Base-by-base conservation (phyloP, 30 jellyfish, hydroid and myxozoan genomes). In the Chironex yamaguchii region DNA sequence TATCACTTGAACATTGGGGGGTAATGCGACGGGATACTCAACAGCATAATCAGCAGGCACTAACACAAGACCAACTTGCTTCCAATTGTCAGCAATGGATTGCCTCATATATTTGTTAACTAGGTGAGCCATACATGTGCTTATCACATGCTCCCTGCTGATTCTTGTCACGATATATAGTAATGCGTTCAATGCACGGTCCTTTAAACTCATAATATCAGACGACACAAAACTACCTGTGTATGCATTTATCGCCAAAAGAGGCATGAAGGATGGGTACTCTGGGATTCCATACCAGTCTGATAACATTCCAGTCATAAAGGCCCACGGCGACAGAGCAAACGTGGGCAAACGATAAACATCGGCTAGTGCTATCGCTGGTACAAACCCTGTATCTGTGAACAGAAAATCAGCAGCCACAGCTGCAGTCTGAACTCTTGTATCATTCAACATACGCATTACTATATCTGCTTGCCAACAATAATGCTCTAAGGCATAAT, bases 41-140 rank as follows among this genome's bases (percentile, higher is more conserved):
- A 84, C 62, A 0, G 89, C 34, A 31, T 49, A 71, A 36, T 84
- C 94, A 64, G 70, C 70, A 20, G 94, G 94, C 2, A 84, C 33
- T 34, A 84, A 33, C 1, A 70, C 42, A n/a, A 84, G 13, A 29
- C 52, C 31, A 2, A 88, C 53, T 26, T 58, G 30, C 22, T 49
- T 20, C 3, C 72, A 22, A 3, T 64, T 64, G 11, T 49, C 73
- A 24, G 29, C 28, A 2, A n/a, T 24, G 0, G 76, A 3, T 29
- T 29, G 54, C 6, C 31, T 49, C n/a, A 66, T 42, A 23, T 84
- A 52, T 30, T 68, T 51, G 9, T n/a, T 22, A 9, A 67, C 11
- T 0, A 52, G 84, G 11, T 49, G 51, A 25, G 29, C 67, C 50
- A 84, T 6, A 29, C 32, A 3, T 1, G 2, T 52, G 23, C 3